Conservation (phyloP, 1,140 invertebrate species). For the Nephila pilipes region DNA sequence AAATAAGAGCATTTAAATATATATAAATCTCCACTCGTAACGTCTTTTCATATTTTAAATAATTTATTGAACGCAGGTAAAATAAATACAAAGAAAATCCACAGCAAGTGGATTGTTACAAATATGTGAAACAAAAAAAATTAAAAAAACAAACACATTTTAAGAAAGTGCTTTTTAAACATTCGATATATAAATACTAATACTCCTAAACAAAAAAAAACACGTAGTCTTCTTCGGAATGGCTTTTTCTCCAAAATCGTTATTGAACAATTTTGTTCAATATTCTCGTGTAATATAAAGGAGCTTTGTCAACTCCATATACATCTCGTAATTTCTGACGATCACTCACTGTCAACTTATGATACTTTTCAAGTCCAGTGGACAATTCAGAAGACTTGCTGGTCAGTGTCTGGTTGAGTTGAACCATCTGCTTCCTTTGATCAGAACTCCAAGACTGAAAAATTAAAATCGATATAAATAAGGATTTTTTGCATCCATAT, state of each 20-base stretch:
- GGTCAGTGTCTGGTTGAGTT: slow-evolving; percentile 52
- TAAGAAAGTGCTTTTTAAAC: not conserved
- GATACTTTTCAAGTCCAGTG: slow-evolving; percentile 45
- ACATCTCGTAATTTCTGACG: slow-evolving; percentile 18
- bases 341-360: not conserved
- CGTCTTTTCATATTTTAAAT: not conserved
- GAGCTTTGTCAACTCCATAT: slow-evolving; percentile 61
- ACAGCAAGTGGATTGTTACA: not conserved
- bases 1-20: no score
- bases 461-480: no score
- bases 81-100: not conserved
- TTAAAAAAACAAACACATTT: not conserved
- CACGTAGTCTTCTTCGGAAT: not conserved
- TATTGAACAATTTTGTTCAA: slow-evolving; percentile 44
- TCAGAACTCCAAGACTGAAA: slow-evolving; percentile 37
- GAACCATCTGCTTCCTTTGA: not conserved
- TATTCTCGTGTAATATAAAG: slow-evolving; percentile 40
- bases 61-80: not conserved
- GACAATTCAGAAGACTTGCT: slow-evolving; percentile 34
- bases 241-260: not conserved
- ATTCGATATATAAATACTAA: not conserved
- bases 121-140: not conserved
- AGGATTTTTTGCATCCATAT: no score
- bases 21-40: no score
- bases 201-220: no score